phyloP scores from a whole-genome alignment of 2,113 vertebrate species.

The Capricornis sumatraensis region DNA sequence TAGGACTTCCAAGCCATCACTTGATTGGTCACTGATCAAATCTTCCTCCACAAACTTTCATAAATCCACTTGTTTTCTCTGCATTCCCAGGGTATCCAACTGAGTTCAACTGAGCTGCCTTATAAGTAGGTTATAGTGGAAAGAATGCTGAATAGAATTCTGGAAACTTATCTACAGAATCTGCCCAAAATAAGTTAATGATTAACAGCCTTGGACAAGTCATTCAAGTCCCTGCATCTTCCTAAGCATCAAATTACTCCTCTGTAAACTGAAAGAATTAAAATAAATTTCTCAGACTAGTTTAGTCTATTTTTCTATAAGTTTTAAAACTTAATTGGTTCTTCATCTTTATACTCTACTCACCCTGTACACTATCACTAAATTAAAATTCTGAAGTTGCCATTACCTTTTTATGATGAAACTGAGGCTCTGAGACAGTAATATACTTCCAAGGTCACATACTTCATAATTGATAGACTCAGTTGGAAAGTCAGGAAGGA shows the following conservation, averaged over 20 bases:
- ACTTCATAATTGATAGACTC: not conserved
- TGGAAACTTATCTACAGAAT: not conserved
- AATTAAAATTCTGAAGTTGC: not conserved
- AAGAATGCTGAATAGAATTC: not conserved
- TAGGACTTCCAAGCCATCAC: not conserved
- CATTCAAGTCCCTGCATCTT: not conserved
- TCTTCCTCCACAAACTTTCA: not conserved
- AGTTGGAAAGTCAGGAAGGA: not conserved
- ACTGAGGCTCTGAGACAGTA: not conserved
- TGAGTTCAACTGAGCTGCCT: not conserved
- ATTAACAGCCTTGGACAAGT: not conserved
- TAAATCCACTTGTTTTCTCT: not conserved
- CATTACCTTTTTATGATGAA: not conserved
- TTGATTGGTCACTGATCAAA: not conserved
- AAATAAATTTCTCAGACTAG: not conserved
- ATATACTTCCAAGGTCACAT: not conserved
- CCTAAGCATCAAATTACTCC: not conserved
- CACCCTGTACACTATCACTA: not conserved
- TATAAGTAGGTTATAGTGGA: not conserved
- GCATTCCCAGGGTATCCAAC: not conserved
- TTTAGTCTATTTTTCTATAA: not conserved
- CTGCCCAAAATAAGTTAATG: not conserved
- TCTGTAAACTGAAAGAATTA: not conserved
- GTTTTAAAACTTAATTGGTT: not conserved
- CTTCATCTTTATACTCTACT: not conserved